Base-by-base conservation (phyloP, 2,797 vertebrate species). In the Sebastes diploproa region DNA sequence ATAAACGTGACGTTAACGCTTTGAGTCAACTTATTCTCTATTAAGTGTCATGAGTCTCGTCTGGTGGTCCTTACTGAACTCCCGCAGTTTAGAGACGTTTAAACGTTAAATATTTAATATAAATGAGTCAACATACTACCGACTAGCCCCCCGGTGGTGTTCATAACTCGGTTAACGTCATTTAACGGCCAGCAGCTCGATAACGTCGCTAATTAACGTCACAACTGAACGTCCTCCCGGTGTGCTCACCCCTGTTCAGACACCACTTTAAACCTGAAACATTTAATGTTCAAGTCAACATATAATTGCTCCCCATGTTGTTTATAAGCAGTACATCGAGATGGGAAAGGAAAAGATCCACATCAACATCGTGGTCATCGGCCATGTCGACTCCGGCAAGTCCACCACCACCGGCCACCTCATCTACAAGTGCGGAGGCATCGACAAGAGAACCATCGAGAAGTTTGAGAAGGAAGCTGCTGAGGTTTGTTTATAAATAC, bases 361-460 rank as follows among this genome's bases (percentile, higher is more conserved):
- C 81, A 96, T 96, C 78, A 96, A 96, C 91, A 95, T 96, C 56
- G 94, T 96, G 89, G 95, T 96, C 62, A 97, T 97, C 3, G 96
- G 96, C 60, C 96, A 96, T 38, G 94, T 96, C 78, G 96, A 96
- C 86, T 97, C 94, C 6, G 96, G 96, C 22, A 96, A 96, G 79
- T 96, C 95, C 34, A 97, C 96, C 59, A 95, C 92, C 65, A 96
- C 95, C 6, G 96, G 95, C 0, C 96, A 96, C 75, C 82, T 97
- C 63, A 96, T 96, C 90, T 96, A 96, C 91, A 96, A 96, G 66
- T 96, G 95, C 55, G 92, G 96, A 11, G 96, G 94, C 5, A 96
- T 96, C 36, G 94, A 96, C 88, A 95, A 97, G 88, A 92, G 96
- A 88, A 96, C 95, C 88, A 95, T 96, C 69, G 95, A 96, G 90